Conservation (phyloP, 2,888 invertebrate species). For the Ornithoptera alexandrae region DNA sequence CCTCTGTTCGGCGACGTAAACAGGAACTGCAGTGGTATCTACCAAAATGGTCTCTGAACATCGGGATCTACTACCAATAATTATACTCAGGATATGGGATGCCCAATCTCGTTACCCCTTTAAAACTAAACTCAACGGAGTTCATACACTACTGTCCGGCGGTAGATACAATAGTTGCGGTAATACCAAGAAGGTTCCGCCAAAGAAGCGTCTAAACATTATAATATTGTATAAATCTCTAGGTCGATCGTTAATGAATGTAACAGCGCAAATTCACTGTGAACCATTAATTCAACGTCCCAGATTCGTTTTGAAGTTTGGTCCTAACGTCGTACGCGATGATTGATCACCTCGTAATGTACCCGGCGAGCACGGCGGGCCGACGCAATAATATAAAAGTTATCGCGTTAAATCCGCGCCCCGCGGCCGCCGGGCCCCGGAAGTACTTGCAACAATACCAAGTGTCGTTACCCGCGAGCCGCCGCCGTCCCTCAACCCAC, state of each 20-base stretch:
- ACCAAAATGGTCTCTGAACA: too few relatives aligned
- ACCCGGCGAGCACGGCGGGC: slow-evolving; percentile 19
- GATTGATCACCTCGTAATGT: slow-evolving; percentile 27
- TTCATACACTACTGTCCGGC: too few relatives aligned
- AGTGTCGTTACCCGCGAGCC: slow-evolving; percentile 16
- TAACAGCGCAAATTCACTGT: slow-evolving; percentile 10
- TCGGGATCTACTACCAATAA: too few relatives aligned
- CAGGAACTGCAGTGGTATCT: too few relatives aligned
- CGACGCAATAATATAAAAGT: slow-evolving; percentile 25
- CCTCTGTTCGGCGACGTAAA: too few relatives aligned
- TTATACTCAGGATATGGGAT: too few relatives aligned
- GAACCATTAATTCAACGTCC: slow-evolving; percentile 24
- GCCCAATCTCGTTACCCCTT: too few relatives aligned
- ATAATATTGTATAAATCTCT: too few relatives aligned
- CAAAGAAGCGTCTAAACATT: too few relatives aligned
- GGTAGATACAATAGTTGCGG: too few relatives aligned
- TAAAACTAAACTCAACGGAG: too few relatives aligned
- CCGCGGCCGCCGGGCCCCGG: slow-evolving; percentile 14
- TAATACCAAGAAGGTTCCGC: too few relatives aligned
- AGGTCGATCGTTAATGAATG: slow-evolving; percentile 3
- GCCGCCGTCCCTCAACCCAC: neutral
- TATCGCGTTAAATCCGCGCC: slow-evolving; percentile 23
- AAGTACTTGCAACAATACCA: slow-evolving; percentile 21
- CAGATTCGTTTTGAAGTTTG: slow-evolving; percentile 22
- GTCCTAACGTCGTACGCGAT: slow-evolving; percentile 23